These are phyloP conservation scores for Porites cylindrica DNA, from an alignment of 92 coral and sea anemone genomes.

Conservation along the genomic window DNA sequence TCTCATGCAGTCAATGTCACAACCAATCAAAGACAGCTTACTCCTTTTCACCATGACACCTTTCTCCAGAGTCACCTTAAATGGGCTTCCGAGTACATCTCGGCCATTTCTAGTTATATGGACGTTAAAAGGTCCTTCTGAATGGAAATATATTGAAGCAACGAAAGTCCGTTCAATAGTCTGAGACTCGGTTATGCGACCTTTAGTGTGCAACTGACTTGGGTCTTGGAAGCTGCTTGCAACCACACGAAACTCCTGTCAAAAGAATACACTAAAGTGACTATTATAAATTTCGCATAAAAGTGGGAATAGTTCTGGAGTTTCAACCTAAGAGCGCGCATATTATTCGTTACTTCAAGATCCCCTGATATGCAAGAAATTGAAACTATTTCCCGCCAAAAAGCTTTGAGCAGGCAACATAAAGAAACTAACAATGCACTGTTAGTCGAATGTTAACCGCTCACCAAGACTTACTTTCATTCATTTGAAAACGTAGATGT, in stretches of 20 bases:
- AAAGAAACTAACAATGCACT: too few species aligned
- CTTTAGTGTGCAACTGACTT: constrained; percentile 46
- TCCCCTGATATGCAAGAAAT: too few species aligned
- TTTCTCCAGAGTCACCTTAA: constrained; percentile 54
- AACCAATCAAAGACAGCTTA: constrained; percentile 71
- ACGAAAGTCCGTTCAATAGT: not conserved
- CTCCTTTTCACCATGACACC: constrained; percentile 50
- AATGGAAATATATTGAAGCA: constrained; percentile 53
- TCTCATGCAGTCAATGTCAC: constrained; percentile 50
- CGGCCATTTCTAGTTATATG: constrained; percentile 55
- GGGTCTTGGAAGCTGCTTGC: constrained; percentile 20
- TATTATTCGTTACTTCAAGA: too few species aligned
- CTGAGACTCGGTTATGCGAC: constrained; percentile 31
- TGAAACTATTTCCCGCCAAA: too few species aligned
- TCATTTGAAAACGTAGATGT: too few species aligned
- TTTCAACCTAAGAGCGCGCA: too few species aligned
- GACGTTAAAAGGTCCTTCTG: constrained; percentile 60
- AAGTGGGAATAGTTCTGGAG: too few species aligned
- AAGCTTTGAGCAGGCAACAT: too few species aligned
- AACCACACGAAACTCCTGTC: constrained; percentile 77
- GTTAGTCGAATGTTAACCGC: too few species aligned
- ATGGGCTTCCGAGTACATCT: constrained; percentile 61
- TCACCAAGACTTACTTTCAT: too few species aligned
- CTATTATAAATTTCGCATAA: not conserved
- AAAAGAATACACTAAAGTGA: not conserved